phyloP scores from a whole-genome alignment of 2,797 vertebrate genomes.

The Falco novaeseelandiae region DNA sequence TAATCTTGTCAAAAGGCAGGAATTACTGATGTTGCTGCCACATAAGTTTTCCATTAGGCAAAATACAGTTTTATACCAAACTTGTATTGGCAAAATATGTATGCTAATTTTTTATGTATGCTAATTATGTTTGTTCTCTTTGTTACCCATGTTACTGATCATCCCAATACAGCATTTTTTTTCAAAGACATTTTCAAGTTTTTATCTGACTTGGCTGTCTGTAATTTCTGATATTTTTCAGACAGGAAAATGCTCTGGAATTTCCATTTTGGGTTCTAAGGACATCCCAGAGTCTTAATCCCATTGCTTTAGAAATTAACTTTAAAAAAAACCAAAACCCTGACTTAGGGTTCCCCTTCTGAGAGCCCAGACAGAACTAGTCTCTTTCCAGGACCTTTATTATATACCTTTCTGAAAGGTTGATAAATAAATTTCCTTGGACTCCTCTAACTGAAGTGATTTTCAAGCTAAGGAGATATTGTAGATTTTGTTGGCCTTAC shows the following conservation, averaged over 20 bases:
- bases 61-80: neutral
- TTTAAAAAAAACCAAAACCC: neutral
- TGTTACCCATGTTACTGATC: neutral
- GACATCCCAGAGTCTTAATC: neutral
- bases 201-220: neutral
- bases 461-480: neutral
- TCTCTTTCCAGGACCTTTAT: neutral
- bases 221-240: neutral
- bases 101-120: neutral
- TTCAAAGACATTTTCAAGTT: neutral
- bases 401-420: neutral
- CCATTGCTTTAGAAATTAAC: neutral
- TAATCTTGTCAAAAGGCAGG: neutral
- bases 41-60: neutral
- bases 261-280: neutral
- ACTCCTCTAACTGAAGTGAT: neutral
- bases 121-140: neutral
- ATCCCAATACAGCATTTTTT: neutral
- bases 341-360: neutral
- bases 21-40: neutral
- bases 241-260: neutral
- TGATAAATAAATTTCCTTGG: neutral
- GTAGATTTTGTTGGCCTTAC: neutral
- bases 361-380: neutral
- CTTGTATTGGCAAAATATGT: neutral